phyloP scores from a whole-genome alignment of 2,797 vertebrate species.

The Chaenodraco wilsoni region DNA sequence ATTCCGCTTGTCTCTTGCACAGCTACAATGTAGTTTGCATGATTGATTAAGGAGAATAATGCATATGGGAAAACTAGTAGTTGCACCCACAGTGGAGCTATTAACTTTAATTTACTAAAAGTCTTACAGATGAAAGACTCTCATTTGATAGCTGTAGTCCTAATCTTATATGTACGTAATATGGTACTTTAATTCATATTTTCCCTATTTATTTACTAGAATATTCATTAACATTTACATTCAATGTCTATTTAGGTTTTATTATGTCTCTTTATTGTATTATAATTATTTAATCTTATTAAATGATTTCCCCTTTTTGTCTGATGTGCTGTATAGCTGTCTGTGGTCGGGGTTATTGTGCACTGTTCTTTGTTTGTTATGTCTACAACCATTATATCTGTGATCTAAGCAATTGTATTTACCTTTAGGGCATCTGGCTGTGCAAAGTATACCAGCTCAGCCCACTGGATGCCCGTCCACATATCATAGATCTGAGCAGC shows the following conservation, averaged over 20 bases:
- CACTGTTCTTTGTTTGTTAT: too few relatives aligned
- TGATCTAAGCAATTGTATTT: slow-evolving; percentile 8
- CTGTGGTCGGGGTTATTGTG: too few relatives aligned
- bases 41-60: not conserved
- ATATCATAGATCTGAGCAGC: slow-evolving; percentile 91
- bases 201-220: too few relatives aligned
- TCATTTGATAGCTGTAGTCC: too few relatives aligned
- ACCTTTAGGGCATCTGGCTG: slow-evolving; percentile 92
- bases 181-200: too few relatives aligned
- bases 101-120: not conserved
- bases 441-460: slow-evolving; percentile 89
- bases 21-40: not conserved
- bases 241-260: too few relatives aligned
- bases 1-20: not conserved
- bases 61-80: not conserved
- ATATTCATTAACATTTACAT: too few relatives aligned
- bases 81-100: not conserved
- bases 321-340: too few relatives aligned
- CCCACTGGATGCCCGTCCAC: slow-evolving; percentile 90
- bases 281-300: too few relatives aligned
- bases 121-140: not conserved
- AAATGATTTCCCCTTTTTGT: too few relatives aligned
- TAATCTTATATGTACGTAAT: too few relatives aligned
- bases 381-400: not conserved
- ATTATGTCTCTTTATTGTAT: too few relatives aligned